These are phyloP conservation scores for Orientallactaga bullata DNA, from an alignment of 2,113 vertebrate genomes.

Conservation along the genomic window DNA sequence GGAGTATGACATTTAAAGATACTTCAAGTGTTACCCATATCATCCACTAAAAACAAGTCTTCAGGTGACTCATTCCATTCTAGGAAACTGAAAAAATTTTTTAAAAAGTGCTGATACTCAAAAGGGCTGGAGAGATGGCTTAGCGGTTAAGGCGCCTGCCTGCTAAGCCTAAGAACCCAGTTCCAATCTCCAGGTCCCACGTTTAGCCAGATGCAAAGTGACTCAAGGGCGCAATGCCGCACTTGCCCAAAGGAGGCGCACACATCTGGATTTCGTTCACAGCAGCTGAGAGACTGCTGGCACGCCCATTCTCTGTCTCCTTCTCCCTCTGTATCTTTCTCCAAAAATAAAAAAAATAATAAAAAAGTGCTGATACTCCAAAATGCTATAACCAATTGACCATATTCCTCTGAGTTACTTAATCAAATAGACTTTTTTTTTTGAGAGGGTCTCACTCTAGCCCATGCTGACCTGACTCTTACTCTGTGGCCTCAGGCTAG, in stretches of 20 bases:
- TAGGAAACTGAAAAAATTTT: neutral
- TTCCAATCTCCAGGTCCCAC: no score
- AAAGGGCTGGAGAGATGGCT: no score
- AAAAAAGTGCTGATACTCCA: neutral
- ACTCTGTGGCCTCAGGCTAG: neutral
- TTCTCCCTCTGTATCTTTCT: no score
- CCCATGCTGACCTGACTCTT: neutral
- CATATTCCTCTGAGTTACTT: neutral
- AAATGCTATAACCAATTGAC: neutral
- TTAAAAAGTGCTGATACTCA: neutral
- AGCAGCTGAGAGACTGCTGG: no score
- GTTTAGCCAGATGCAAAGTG: no score
- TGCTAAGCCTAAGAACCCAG: no score
- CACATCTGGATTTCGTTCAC: no score
- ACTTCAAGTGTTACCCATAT: neutral
- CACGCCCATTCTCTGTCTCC: no score
- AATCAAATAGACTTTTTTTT: neutral
- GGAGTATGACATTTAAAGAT: slow-evolving; percentile 27
- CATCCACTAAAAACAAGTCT: slow-evolving; percentile 16
- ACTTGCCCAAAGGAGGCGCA: no score
- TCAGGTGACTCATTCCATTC: neutral
- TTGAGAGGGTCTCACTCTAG: neutral
- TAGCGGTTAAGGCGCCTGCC: no score
- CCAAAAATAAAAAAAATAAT: no score
- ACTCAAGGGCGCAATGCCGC: no score